Base-by-base conservation (phyloP, 2,888 invertebrate genomes). In the Helicoverpa assulta region DNA sequence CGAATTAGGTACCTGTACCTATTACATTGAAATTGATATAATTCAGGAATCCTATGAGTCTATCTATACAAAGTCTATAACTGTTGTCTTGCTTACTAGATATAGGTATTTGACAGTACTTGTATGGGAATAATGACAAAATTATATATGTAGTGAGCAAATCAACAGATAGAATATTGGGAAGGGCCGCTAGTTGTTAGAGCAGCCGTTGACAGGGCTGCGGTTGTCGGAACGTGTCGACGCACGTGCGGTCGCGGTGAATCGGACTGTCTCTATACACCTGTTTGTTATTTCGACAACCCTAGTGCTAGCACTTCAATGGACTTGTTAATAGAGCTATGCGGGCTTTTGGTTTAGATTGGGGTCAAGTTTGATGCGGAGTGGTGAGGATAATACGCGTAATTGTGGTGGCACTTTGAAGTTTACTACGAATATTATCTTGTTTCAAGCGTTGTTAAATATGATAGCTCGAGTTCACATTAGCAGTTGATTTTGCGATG, bases 271-370 rank as follows among this genome's bases (percentile, higher is more conserved):
- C 57, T 54, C 52, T 66, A 58, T 66, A 67, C 59, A 75, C 60
- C 70, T 75, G 70, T 67, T 82, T 79, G 67, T 76, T 70, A 82
- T 80, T 58, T 69, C 73, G 73, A 71, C 73, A 71, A 68, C 65
- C 78, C 70, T 80, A 69, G 65, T 53, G n/a, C 61, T 47, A 19
- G 51, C 60, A 66, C 53, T 68, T 69, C 52, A 73, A 73, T 64
- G 65, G 67, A 71, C 58, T 76, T 80, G 68, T 76, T 69, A 80
- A 76, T 67, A 68, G 65, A 60, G 51, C 72, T 70, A 59, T 75
- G 62, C 65, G 67, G 76, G 77, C 57, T 62, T 70, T 76, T 69
- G 58, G 59, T 56, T 53, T 63, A 51, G 56, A 63, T 63, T 76
- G 70, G 19, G 69, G 53, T 80, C 57, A 59, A 59, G 53, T 63